Conservation (phyloP, 2,113 vertebrate genomes). For the Turdus rufiventris region DNA sequence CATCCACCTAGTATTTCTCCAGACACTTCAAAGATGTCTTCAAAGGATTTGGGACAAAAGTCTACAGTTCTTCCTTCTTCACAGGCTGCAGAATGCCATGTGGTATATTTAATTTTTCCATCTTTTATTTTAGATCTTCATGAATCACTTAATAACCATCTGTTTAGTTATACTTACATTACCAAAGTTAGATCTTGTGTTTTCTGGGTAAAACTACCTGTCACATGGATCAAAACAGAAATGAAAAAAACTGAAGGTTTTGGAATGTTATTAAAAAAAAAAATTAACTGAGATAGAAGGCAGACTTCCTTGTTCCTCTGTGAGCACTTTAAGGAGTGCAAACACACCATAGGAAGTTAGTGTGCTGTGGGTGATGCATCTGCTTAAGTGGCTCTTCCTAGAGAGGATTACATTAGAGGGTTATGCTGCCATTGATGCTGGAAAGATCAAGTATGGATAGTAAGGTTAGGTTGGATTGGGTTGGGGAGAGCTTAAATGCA, state of each 20-base stretch:
- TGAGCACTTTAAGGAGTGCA: not conserved
- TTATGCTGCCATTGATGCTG: not conserved
- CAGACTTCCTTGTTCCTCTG: not conserved
- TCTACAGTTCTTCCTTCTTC: slow-evolving; percentile 65
- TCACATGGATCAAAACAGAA: not conserved
- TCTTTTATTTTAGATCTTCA: slow-evolving; percentile 54
- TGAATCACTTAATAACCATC: slow-evolving; percentile 47
- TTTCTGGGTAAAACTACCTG: slow-evolving; percentile 73
- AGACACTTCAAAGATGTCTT: slow-evolving; percentile 70
- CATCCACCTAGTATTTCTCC: slow-evolving; percentile 72
- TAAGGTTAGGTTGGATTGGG: not conserved
- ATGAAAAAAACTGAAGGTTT: not conserved
- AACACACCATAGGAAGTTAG: not conserved
- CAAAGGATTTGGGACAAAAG: slow-evolving; percentile 70
- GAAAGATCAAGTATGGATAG: not conserved
- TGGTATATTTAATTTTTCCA: slow-evolving; percentile 74
- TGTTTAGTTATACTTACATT: slow-evolving; percentile 57
- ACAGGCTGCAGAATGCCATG: slow-evolving; percentile 72
- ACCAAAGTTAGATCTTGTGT: slow-evolving; percentile 30
- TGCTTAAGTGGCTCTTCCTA: not conserved
- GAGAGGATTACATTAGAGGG: not conserved
- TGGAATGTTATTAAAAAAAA: not conserved
- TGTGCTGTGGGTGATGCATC: not conserved
- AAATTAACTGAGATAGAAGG: not conserved
- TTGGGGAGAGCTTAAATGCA: not conserved